Conservation (phyloP, 2,888 invertebrate genomes). For the Thera obeliscata region DNA sequence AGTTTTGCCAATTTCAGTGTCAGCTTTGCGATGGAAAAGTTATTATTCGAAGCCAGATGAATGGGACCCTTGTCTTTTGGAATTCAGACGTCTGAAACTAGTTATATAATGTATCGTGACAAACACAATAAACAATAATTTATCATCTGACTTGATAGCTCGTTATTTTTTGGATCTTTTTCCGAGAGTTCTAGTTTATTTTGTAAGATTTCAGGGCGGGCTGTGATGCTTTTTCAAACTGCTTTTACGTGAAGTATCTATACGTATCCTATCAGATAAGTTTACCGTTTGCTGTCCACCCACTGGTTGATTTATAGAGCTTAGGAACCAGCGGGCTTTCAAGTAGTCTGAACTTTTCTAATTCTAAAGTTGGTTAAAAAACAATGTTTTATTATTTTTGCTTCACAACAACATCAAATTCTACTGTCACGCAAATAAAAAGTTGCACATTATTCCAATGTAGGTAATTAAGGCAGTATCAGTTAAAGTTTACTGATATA, state of each 20-base stretch:
- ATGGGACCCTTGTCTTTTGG: conserved; percentile 25
- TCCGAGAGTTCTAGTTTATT: conserved; percentile 7
- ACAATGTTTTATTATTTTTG: neutral
- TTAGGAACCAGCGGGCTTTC: conserved; percentile 43
- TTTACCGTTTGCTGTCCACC: conserved; percentile 60
- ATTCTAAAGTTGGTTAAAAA: conserved; percentile 32
- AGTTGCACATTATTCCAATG: neutral
- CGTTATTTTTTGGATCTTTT: conserved; percentile 11
- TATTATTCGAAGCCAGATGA: conserved; percentile 66
- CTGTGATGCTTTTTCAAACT: conserved; percentile 31
- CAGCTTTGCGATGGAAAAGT: conserved; percentile 67
- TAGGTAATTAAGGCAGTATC: neutral
- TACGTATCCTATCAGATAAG: conserved; percentile 52
- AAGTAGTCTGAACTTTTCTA: conserved; percentile 42
- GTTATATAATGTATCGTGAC: conserved; percentile 4
- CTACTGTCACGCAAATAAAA: neutral
- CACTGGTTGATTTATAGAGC: conserved; percentile 65
- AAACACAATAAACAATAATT: conserved; percentile 14
- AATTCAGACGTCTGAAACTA: conserved; percentile 10
- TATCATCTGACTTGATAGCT: conserved; percentile 11
- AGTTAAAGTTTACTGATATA: no score
- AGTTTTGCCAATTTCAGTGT: conserved; percentile 69
- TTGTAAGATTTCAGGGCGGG: conserved; percentile 6
- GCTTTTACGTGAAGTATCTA: conserved; percentile 35
- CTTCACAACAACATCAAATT: neutral